A percentile compares a stretch with the other conserved stretches of the same genome.
Conservation (phyloP, 1,140 invertebrate genomes). For the Scaptodrosophila lebanonensis region DNA sequence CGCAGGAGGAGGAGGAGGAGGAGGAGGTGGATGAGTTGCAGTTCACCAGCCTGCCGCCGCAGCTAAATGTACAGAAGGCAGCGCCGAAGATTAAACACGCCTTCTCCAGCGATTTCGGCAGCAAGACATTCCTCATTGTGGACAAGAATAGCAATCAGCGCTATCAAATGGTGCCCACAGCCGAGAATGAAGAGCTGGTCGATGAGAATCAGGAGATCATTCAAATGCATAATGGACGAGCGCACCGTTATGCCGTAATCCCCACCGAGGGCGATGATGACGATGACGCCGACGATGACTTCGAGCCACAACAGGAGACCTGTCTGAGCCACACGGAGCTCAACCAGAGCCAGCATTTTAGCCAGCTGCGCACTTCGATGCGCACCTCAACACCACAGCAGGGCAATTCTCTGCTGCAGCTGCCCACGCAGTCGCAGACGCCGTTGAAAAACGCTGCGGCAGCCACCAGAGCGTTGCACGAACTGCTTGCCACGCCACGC, state of each 20-base stretch:
- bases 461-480: slow-evolving; percentile 86
- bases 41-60: slow-evolving; percentile 59
- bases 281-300: slow-evolving; percentile 35
- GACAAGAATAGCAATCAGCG: slow-evolving; percentile 80
- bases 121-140: slow-evolving; percentile 80
- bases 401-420: slow-evolving; percentile 20
- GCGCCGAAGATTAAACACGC: slow-evolving; percentile 76
- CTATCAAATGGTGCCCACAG: slow-evolving; percentile 80
- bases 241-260: slow-evolving; percentile 81
- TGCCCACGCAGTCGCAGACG: slow-evolving; percentile 62
- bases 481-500: slow-evolving; percentile 83
- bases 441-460: slow-evolving; percentile 80
- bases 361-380: slow-evolving; percentile 13
- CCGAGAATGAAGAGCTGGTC: slow-evolving; percentile 80
- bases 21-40: slow-evolving; percentile 39
- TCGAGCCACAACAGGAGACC: slow-evolving; percentile 66
- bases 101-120: slow-evolving; percentile 78
- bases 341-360: slow-evolving; percentile 44
- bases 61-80: slow-evolving; percentile 16
- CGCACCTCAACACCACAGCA: slow-evolving; percentile 66
- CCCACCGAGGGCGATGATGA: slow-evolving; percentile 77
- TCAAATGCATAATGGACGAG: slow-evolving; percentile 80
- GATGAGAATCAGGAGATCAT: slow-evolving; percentile 79
- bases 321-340: slow-evolving; percentile 69
- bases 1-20: slow-evolving; percentile 6